Evolutionary conservation across 2,797 vertebrate genomes (phyloP).

Genomic region (Falco cherrug): DNA sequence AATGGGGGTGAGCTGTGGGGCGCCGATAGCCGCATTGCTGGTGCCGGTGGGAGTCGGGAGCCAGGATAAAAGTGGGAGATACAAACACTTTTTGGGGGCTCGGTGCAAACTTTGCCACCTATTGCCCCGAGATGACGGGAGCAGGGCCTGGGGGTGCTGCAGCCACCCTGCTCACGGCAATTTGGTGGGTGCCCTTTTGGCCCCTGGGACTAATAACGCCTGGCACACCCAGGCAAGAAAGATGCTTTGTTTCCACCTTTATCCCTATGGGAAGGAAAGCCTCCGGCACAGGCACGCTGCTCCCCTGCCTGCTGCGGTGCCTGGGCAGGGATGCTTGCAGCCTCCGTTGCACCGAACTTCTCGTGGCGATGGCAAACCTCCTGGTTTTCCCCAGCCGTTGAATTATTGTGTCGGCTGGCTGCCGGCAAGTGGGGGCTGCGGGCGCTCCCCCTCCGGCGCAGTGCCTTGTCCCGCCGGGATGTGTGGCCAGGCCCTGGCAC

Average conservation of each 20-base stretch:
- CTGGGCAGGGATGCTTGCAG: not conserved
- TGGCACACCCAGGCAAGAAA: not conserved
- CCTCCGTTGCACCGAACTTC: not conserved
- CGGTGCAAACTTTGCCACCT: not conserved
- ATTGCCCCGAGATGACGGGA: not conserved
- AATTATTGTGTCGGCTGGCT: not conserved
- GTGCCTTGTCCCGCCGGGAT: not conserved
- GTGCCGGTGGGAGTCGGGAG: not conserved
- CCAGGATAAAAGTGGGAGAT: not conserved
- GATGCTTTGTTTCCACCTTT: not conserved
- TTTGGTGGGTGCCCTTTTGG: not conserved
- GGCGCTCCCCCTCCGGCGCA: not conserved
- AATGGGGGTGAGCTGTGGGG: not conserved
- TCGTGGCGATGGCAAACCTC: not conserved
- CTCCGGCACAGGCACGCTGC: not conserved
- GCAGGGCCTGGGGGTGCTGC: accelerated
- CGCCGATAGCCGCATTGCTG: not conserved
- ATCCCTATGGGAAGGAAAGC: not conserved
- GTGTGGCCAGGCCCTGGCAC: not conserved
- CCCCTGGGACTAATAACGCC: not conserved
- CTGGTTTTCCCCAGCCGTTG: not conserved
- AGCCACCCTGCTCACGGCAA: not conserved
- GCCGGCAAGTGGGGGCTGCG: not conserved
- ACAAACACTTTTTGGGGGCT: accelerated
- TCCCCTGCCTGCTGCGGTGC: not conserved